phyloP scores from a whole-genome alignment of 2,888 invertebrate species.

The Metacarcinus magister region DNA sequence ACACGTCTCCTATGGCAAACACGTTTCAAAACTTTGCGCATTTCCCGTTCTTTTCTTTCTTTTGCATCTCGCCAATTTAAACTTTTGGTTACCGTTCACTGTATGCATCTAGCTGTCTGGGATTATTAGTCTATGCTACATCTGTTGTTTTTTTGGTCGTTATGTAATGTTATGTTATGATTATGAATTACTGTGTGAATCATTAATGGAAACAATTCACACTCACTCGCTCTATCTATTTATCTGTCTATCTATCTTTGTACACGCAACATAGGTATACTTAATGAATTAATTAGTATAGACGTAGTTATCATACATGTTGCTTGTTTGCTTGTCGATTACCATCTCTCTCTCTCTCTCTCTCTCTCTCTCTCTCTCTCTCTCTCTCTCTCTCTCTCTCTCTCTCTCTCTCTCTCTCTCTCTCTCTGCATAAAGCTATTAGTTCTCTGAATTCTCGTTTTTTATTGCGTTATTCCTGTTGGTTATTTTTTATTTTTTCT shows the following conservation, averaged over 20 bases:
- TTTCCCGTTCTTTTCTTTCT: too few relatives aligned
- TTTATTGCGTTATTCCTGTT: too few relatives aligned
- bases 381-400: slow-evolving; percentile 26
- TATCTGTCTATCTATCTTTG: too few relatives aligned
- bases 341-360: slow-evolving; percentile 7
- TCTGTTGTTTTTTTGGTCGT: too few relatives aligned
- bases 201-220: too few relatives aligned
- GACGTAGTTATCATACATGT: too few relatives aligned
- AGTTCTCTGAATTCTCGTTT: background rate
- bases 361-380: slow-evolving; percentile 46
- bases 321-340: background rate
- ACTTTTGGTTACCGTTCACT: background rate
- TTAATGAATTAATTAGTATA: too few relatives aligned
- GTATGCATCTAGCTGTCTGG: too few relatives aligned
- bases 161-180: background rate
- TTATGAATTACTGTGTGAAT: background rate
- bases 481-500: too few relatives aligned
- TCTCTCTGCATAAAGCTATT: background rate
- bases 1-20: background rate
- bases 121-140: too few relatives aligned
- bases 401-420: slow-evolving; percentile 8
- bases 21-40: background rate
- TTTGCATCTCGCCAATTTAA: background rate
- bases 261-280: too few relatives aligned
- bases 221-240: too few relatives aligned